A percentile compares a stretch with the other conserved stretches of the same genome.
phyloP scores from a whole-genome alignment of 2,888 invertebrate genomes.

The Microctonus aethiopoides region DNA sequence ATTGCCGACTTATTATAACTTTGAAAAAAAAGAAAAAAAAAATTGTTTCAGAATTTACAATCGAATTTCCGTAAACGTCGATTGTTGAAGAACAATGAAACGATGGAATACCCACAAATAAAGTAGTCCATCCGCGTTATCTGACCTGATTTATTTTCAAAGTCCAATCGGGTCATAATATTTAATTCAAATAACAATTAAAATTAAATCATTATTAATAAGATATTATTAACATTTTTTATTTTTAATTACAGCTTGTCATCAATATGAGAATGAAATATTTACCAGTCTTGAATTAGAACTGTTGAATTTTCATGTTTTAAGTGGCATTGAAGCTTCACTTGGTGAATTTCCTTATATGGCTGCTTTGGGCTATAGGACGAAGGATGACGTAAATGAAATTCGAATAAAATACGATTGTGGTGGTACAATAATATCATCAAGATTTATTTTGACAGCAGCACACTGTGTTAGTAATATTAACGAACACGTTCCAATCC shows the following conservation, averaged over 20 bases:
- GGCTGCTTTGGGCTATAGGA: slow-evolving; percentile 55
- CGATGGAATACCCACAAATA: no score
- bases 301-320: slow-evolving; percentile 48
- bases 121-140: slow-evolving; percentile 7
- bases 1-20: no score
- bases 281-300: neutral
- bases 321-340: slow-evolving; percentile 45
- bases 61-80: no score
- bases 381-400: slow-evolving; percentile 28
- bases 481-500: slow-evolving; percentile 48
- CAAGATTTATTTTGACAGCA: slow-evolving; percentile 55
- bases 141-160: slow-evolving; percentile 4
- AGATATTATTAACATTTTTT: neutral
- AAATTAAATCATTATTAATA: neutral
- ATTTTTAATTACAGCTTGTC: slow-evolving; percentile 50
- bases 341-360: slow-evolving; percentile 56
- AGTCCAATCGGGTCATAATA: neutral
- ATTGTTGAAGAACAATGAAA: no score
- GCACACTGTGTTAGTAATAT: slow-evolving; percentile 60
- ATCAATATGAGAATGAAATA: slow-evolving; percentile 51
- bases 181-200: neutral
- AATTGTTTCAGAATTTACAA: no score
- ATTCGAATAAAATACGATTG: slow-evolving; percentile 50
- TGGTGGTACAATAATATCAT: slow-evolving; percentile 58
- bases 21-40: no score